Evolutionary conservation across 2,113 vertebrate species (phyloP), one percentile per base, ranked within the genome.

Genomic region (Saimiri boliviensis): DNA sequence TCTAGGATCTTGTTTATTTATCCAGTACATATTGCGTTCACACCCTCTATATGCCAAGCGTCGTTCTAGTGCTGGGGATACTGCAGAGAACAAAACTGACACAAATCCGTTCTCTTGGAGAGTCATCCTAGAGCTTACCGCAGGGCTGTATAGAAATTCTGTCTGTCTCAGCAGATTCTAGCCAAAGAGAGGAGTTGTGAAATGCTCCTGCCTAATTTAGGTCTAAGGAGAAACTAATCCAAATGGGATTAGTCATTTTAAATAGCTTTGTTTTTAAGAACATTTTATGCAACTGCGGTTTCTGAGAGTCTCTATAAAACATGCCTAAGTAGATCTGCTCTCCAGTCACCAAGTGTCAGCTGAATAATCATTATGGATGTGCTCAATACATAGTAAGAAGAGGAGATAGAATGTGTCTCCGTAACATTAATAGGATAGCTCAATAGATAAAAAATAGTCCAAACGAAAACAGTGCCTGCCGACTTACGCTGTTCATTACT

Each of bases 231-330:
- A 94, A 89, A 56, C 47, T 54, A 79, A 35, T 95, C 63, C 92
- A 90, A 93, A 86, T 6, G n/a, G 35, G 21, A 87, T 96, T 82
- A 54, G 73, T 89, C 87, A 92, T 93, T 71, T 92, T 58, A 63
- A 66, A 95, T 52, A 9, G 54, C 86, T 91, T 85, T 93, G 91
- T 91, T 77, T 71, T 93, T 91, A 5, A 60, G 86, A 94, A 92
- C 40, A 45, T 52, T 86, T 70, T 52, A 37, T 74, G 42, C 49
- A 90, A 49, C 45, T 45, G 8, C 8, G 45, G 60, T 94, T 70
- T 89, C 70, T 42, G 76, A 52, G 94, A 96, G 70, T 86, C 86
- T 40, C 35, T 40, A 1, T n/a, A 63, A 82, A 93, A 95, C 54
- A 40, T 35, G 16, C 27, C 14, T 40, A 56, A 35, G 35, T 20